Base-by-base conservation (phyloP, 2,888 invertebrate species). In the Anagyrus pseudococci region DNA sequence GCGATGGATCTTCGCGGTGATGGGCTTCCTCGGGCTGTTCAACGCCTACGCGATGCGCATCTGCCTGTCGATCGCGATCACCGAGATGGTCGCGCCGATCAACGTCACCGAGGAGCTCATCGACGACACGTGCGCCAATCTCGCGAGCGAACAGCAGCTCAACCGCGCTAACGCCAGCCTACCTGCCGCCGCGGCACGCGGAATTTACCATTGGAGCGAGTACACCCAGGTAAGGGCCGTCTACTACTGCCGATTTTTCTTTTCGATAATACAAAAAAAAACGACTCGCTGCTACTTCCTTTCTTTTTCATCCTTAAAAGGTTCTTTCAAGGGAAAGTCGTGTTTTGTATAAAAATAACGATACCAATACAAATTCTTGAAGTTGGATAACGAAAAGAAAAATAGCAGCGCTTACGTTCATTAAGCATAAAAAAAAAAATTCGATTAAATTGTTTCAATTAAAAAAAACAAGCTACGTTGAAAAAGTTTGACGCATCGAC, bases 1-100 rank as follows among this genome's bases (percentile, higher is more conserved):
- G 60, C 65, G 77, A 76, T 77, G 78, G 77, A 69, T 78, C 20
- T 78, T 78, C 41, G 78, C 77, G 3, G 29, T 89, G 54, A 90
- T 90, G 90, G 87, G 88, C 4, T 84, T 89, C 69, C 73, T 90
- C 71, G 90, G 88, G 19, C 84, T 90, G 41, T 85, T 88, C 67
- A 89, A 89, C 74, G 90, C 90, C 23, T 90, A 90, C 75, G 88
- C 89, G 41, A 89, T 90, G 89, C 83, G 90, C 13, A 87, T 89
- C 2, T 88, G 88, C 67, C 82, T 90, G 1, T 89, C 88, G 67
- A 82, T 89, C 67, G 88, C 89, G 49, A 89, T 90, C 67, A 89
- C 89, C 0, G 87, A 89, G 71, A 87, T 90, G 86, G 88, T 88
- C 4, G 72, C 22, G 40, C 69, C 63, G 8, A 13, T 41, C 7